These are phyloP conservation scores for Neocrepidodera transversa DNA, from an alignment of 2,888 invertebrate species.

Conservation along the genomic window DNA sequence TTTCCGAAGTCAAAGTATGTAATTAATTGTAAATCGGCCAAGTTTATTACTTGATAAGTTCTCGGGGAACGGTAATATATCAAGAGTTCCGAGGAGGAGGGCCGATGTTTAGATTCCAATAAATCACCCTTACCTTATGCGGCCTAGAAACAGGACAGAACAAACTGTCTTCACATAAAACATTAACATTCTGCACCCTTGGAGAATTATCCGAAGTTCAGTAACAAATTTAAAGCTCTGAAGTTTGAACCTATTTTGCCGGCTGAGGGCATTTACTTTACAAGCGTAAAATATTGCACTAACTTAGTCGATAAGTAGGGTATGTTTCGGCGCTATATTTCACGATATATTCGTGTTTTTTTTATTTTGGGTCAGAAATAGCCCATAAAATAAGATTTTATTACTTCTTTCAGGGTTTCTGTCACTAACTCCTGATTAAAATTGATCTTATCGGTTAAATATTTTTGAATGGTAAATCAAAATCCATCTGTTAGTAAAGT, in stretches of 20 bases:
- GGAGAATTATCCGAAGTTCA: slow-evolving; percentile 29
- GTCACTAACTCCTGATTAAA: background rate
- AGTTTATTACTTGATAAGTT: slow-evolving; percentile 30
- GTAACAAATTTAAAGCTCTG: slow-evolving; percentile 27
- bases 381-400: background rate
- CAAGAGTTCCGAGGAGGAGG: slow-evolving; percentile 26
- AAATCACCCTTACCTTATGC: slow-evolving; percentile 32
- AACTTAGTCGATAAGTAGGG: slow-evolving; percentile 15
- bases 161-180: slow-evolving; percentile 33
- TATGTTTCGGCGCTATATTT: background rate
- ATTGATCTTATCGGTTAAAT: too few relatives aligned
- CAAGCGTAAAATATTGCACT: slow-evolving; percentile 2
- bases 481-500: too few relatives aligned
- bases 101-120: slow-evolving; percentile 30
- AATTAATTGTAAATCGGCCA: slow-evolving; percentile 31
- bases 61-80: slow-evolving; percentile 27
- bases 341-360: background rate
- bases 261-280: slow-evolving; percentile 13
- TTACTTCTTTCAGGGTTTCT: background rate
- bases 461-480: too few relatives aligned
- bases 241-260: slow-evolving; percentile 18
- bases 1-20: slow-evolving; percentile 22
- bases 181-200: slow-evolving; percentile 32
- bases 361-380: background rate
- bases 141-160: slow-evolving; percentile 28